A percentile compares a stretch with the other conserved stretches of the same genome.
Conservation (phyloP, 2,888 invertebrate genomes). For the Smittia sp. region DNA sequence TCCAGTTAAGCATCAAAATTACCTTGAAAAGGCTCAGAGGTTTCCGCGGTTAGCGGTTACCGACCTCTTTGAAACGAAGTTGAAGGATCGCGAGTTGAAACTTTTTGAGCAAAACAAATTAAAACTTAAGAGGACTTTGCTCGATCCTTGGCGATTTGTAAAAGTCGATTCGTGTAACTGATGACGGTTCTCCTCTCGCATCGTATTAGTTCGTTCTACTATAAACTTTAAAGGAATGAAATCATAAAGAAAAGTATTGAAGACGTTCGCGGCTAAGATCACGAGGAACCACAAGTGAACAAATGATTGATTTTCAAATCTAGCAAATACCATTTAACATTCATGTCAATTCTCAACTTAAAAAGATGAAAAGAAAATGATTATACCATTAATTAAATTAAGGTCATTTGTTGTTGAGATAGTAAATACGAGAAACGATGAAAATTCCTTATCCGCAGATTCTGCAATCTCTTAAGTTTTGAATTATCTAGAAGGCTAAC, state of each 20-base stretch:
- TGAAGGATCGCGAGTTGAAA: too few species aligned
- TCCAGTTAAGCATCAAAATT: too few species aligned
- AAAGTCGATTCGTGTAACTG: too few species aligned
- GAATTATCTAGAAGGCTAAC: neutral
- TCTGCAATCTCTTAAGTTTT: slow-evolving; percentile 14
- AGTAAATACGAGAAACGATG: neutral
- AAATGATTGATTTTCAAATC: slow-evolving; percentile 24
- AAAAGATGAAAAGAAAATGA: slow-evolving; percentile 25
- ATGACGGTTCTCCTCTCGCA: neutral
- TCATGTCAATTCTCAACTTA: slow-evolving; percentile 41
- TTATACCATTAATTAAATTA: slow-evolving; percentile 22
- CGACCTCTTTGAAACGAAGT: too few species aligned
- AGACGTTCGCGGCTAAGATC: neutral
- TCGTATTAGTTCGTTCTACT: neutral
- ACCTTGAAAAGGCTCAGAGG: too few species aligned
- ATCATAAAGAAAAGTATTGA: neutral
- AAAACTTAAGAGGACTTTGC: too few species aligned
- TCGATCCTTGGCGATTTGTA: too few species aligned
- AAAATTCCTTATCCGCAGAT: neutral
- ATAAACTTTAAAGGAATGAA: slow-evolving; percentile 3
- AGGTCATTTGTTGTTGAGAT: neutral
- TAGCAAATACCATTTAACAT: slow-evolving; percentile 38
- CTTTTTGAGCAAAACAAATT: too few species aligned
- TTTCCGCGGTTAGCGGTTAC: too few species aligned
- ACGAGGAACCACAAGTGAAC: neutral